Conservation (phyloP, 1,140 invertebrate genomes). For the Antheraea mylitta region DNA sequence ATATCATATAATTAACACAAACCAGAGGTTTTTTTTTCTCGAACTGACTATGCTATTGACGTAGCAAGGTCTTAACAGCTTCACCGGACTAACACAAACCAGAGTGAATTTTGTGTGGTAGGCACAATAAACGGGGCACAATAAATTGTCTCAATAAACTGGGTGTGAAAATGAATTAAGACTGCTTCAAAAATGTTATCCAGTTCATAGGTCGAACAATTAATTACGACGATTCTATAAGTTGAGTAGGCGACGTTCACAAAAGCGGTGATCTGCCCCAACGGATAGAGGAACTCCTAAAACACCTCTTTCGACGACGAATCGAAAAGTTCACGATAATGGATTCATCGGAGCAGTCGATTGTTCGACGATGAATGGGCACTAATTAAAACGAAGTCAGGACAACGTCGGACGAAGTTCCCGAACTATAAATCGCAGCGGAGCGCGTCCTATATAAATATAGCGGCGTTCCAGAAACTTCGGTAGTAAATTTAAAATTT, state of each 20-base stretch:
- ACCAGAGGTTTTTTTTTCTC: no score
- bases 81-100: no score
- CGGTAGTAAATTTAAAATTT: slow-evolving; percentile 68
- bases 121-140: no score
- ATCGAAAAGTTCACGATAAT: slow-evolving; percentile 75
- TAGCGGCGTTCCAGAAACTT: slow-evolving; percentile 53
- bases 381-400: slow-evolving; percentile 77
- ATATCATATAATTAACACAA: no score
- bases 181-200: not conserved
- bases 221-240: not conserved
- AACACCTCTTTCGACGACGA: slow-evolving; percentile 63
- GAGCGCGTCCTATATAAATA: slow-evolving; percentile 66
- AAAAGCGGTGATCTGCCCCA: slow-evolving; percentile 43
- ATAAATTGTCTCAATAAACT: no score
- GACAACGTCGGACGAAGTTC: slow-evolving; percentile 63
- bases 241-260: slow-evolving; percentile 28
- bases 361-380: slow-evolving; percentile 75
- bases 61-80: no score
- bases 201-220: not conserved
- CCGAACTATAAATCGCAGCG: slow-evolving; percentile 66
- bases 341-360: slow-evolving; percentile 70
- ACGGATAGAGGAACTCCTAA: slow-evolving; percentile 58
- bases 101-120: no score
- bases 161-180: not conserved
- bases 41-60: no score